Base-by-base conservation (phyloP, 2,888 invertebrate genomes). In the Cosmia trapezina region DNA sequence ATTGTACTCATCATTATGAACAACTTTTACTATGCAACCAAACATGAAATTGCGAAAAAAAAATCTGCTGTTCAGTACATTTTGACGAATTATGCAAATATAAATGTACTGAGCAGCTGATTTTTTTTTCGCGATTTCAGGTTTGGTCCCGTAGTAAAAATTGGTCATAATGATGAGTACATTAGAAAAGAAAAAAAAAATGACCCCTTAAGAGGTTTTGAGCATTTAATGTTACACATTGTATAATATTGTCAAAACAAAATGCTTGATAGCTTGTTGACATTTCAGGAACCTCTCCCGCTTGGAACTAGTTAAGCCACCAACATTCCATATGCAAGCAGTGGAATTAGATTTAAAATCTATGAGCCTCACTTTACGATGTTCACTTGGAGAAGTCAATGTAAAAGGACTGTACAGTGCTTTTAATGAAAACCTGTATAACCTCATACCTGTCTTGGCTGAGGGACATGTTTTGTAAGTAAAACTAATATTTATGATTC, bases 401-500 rank as follows among this genome's bases (percentile, higher is more conserved):
- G 89, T 96, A 0, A 94, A 93, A 79, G 96, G 96, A 12, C 87
- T 95, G 43, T 96, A 96, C 83, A 94, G 95, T 88, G 96, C 96
- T 59, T 95, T 94, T 81, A 96, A 96, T 88, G 96, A 96, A 71
- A 96, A 96, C 87, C 91, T 96, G 4, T 96, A 94, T 80, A 96
- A 96, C 83, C 90, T 96, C 54, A 94, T 96, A 81, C 96, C 96
- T 4, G 95, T 96, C 0, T 91, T 96, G 89, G 93, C 95, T 14
- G 96, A 96, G 81, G 96, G 96, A 17, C 96, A 96, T 93, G 91
- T 96, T 76, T 80, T 96, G 96, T 96, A 84, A 96, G 96, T 94
- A 76, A 57, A 33, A 47, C 56, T 57, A 45, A 45, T 74, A 54
- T 62, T 41, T 63, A 57, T 43, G 0, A 45, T 59, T 28, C 6